A percentile compares a stretch with the other conserved stretches of the same genome.
Conservation (phyloP, 2,113 vertebrate species). For the Lanius ludovicianus region DNA sequence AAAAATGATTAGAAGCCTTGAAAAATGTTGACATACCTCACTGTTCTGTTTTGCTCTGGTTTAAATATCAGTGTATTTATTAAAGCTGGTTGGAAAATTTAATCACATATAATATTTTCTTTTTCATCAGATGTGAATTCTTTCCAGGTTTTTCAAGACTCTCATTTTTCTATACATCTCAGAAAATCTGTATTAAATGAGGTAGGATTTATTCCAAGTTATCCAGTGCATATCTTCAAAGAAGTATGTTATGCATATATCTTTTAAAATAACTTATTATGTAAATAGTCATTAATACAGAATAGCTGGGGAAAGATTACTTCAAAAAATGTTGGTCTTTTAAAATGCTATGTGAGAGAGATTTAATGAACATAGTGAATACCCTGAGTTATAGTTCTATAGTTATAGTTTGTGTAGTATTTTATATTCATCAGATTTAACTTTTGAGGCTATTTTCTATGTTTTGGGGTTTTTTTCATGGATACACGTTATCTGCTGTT, state of each 20-base stretch:
- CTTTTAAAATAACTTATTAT: conserved; percentile 40
- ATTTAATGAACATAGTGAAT: not conserved
- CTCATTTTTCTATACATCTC: conserved; percentile 48
- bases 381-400: not conserved
- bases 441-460: not conserved
- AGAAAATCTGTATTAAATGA: conserved; percentile 66
- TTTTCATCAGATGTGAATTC: conserved; percentile 61
- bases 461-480: not conserved
- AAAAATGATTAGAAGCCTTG: not conserved
- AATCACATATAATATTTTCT: conserved; percentile 54
- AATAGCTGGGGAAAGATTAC: conserved; percentile 23
- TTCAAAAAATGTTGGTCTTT: conserved; percentile 7
- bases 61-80: conserved; percentile 52
- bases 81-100: conserved; percentile 57
- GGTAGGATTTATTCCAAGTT: conserved; percentile 60
- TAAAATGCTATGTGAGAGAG: not conserved
- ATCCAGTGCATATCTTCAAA: conserved; percentile 52
- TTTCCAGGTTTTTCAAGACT: conserved; percentile 58
- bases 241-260: conserved; percentile 31
- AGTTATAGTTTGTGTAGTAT: not conserved
- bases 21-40: conserved; percentile 49
- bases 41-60: conserved; percentile 44
- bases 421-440: conserved; percentile 1
- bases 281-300: conserved; percentile 50
- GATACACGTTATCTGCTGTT: not conserved